Percentiles rank a stretch among this genome's conserved stretches.
Evolutionary conservation across 1,140 invertebrate genomes (phyloP).

Genomic region (Parasteatoda tepidariorum): DNA sequence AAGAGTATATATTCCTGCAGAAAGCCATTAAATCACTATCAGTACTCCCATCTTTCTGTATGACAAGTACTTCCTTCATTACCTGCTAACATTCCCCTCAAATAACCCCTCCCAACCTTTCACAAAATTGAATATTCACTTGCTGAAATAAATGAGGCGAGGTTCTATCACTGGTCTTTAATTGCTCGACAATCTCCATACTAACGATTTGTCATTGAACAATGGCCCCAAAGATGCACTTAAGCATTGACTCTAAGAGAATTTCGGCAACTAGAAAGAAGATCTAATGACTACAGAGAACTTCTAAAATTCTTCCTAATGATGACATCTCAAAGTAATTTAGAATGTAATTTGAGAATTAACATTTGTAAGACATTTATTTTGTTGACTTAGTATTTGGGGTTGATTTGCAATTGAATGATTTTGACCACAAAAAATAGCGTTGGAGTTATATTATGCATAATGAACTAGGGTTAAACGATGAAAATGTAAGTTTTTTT

Average conservation of each 20-base stretch:
- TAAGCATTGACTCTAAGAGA: neutral
- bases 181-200: neutral
- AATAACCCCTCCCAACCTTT: neutral
- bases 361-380: neutral
- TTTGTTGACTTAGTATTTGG: conserved; percentile 2
- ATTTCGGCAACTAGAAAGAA: conserved; percentile 1
- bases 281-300: neutral
- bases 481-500: too few species aligned
- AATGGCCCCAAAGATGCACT: conserved; percentile 3
- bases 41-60: neutral
- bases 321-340: conserved; percentile 6
- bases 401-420: too few species aligned
- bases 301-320: neutral
- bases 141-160: neutral
- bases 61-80: conserved; percentile 1
- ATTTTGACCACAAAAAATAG: too few species aligned
- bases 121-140: conserved; percentile 3
- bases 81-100: neutral
- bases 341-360: conserved; percentile 8
- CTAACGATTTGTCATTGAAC: conserved; percentile 18
- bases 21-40: neutral
- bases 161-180: neutral
- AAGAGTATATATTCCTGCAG: neutral
- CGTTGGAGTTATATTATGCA: too few species aligned
- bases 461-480: too few species aligned